A percentile compares a stretch with the other conserved stretches of the same genome.
These are phyloP conservation scores for Microcebus jonahi DNA, from an alignment of 2,113 vertebrate genomes.

Conservation along the genomic window DNA sequence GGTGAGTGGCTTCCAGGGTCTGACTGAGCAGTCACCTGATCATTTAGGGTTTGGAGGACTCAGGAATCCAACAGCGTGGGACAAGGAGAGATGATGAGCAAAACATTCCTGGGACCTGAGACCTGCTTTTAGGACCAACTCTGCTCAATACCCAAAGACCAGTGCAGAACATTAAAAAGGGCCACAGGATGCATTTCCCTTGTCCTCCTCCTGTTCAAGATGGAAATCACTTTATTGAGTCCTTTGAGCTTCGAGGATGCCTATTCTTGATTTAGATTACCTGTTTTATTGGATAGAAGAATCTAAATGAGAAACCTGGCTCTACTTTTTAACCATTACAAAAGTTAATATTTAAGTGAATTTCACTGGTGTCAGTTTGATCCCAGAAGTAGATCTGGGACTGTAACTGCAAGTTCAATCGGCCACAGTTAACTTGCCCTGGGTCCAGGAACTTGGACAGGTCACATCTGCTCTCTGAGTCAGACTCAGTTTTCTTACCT, in stretches of 20 bases:
- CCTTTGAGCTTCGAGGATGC: not conserved
- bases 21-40: not conserved
- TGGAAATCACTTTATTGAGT: not conserved
- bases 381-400: not conserved
- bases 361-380: not conserved
- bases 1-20: not conserved
- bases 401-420: not conserved
- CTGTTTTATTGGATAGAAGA: not conserved
- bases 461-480: not conserved
- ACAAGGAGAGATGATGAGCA: not conserved
- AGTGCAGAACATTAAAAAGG: no score
- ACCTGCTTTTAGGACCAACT: not conserved
- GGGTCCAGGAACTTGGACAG: not conserved
- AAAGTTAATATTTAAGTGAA: not conserved
- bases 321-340: not conserved
- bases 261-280: not conserved
- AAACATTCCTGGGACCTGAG: not conserved
- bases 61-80: not conserved
- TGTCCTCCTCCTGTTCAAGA: not conserved
- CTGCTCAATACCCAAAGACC: not conserved
- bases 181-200: not conserved
- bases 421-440: not conserved
- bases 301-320: conserved; percentile 7
- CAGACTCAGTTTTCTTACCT: not conserved
- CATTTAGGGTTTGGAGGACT: not conserved